phyloP scores from a whole-genome alignment of 2,888 invertebrate species.

The Seira musarum region DNA sequence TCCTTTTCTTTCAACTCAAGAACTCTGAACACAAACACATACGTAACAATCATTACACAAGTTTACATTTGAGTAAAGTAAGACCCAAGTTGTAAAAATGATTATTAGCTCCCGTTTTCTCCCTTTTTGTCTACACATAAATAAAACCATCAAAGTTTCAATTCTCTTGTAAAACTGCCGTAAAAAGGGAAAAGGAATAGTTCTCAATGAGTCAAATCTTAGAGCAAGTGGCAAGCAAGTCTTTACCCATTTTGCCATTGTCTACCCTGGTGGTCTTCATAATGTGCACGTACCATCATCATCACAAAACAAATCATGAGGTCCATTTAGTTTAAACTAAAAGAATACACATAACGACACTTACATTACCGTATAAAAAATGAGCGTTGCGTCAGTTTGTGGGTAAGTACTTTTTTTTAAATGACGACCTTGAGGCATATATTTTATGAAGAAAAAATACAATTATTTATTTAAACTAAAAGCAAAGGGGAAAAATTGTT shows the following conservation, averaged over 20 bases:
- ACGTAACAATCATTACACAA: too few relatives aligned
- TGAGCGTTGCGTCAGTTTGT: background rate
- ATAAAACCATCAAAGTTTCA: background rate
- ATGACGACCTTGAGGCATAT: background rate
- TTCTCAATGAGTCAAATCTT: too few relatives aligned
- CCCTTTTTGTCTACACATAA: background rate
- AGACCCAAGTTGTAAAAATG: too few relatives aligned
- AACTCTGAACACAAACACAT: too few relatives aligned
- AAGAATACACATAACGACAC: slow-evolving; percentile 33
- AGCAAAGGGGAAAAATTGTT: too few relatives aligned
- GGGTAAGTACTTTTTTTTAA: background rate
- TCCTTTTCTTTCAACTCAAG: too few relatives aligned
- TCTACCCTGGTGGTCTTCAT: slow-evolving; percentile 50
- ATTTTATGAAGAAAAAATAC: background rate
- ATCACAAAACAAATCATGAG: slow-evolving; percentile 53
- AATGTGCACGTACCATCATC: slow-evolving; percentile 51
- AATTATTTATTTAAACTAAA: too few relatives aligned
- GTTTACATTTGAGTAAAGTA: too few relatives aligned
- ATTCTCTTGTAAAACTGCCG: background rate
- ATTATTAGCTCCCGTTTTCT: slow-evolving; percentile 16
- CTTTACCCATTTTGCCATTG: slow-evolving; percentile 31
- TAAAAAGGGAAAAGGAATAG: too few relatives aligned
- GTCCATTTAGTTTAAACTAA: slow-evolving; percentile 40
- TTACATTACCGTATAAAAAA: slow-evolving; percentile 21
- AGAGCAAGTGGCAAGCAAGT: too few relatives aligned